These are phyloP conservation scores for Sorex maritimensis DNA, from an alignment of 2,797 vertebrate species.

Conservation along the genomic window DNA sequence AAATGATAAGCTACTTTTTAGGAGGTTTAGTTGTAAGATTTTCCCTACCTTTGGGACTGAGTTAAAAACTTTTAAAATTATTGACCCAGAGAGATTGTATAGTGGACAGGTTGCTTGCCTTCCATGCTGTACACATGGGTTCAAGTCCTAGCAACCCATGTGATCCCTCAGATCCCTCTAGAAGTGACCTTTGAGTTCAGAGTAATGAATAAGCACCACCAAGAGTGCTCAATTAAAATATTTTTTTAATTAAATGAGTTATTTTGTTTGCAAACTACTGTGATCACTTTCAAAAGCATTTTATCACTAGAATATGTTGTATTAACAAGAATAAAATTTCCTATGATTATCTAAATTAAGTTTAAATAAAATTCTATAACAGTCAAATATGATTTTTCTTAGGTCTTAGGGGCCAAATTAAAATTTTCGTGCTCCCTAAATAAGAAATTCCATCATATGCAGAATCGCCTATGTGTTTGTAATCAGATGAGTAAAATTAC, in stretches of 20 bases:
- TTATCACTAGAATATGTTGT: conserved; percentile 10
- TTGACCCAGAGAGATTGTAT: too few species aligned
- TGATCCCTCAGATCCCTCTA: too few species aligned
- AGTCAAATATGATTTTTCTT: conserved; percentile 28
- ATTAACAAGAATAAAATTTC: background rate
- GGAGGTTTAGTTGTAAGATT: background rate
- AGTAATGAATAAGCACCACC: too few species aligned
- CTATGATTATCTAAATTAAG: conserved; percentile 39
- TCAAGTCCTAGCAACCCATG: too few species aligned
- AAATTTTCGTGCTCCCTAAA: conserved; percentile 55
- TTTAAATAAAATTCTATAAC: conserved; percentile 46
- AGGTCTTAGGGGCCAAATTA: background rate
- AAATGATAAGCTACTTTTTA: background rate
- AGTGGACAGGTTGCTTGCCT: too few species aligned
- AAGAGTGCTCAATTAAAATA: background rate
- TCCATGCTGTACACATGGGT: too few species aligned
- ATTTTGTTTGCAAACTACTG: conserved; percentile 33
- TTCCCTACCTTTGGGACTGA: background rate
- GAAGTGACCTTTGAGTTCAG: too few species aligned
- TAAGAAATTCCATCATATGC: conserved; percentile 24
- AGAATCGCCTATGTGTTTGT: conserved; percentile 7
- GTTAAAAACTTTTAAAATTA: conserved; percentile 24
- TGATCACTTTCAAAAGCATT: conserved; percentile 27
- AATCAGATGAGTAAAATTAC: conserved; percentile 25
- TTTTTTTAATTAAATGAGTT: background rate